Base-by-base conservation (phyloP, 1,140 invertebrate species). In the Conus betulinus region DNA sequence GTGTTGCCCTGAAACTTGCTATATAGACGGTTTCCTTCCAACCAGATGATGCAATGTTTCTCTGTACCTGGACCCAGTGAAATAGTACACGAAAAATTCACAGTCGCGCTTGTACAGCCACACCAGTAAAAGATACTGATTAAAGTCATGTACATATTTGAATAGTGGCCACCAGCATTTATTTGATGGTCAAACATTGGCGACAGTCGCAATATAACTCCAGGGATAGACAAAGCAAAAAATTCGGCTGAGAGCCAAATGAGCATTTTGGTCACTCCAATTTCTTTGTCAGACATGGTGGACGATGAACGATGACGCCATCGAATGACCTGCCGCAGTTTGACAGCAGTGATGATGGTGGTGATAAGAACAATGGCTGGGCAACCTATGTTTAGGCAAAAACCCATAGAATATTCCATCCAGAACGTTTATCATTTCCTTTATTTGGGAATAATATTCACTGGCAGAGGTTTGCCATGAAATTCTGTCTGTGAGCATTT, bases 381-480 rank as follows among this genome's bases (percentile, higher is more conserved):
- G 15, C 82, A 84, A n/a, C 52, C 82, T 57, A 84, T 57, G 53
- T 51, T n/a, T 10, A 84, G 53, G n/a, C 27, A 13, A 84, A 84
- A 84, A 2, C 82, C n/a, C 82, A 53, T 84, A 84, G n/a, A 84
- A 84, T 23, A 84, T n/a, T 55, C 82, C 82, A n/a, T 84, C 82
- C 57, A 84, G 27, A 53, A 84, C 57, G 0, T 84, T n/a, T 4
- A 84, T 51, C 82, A 84, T 84, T 3, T 57, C 55, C 57, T 84
- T 84, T 13, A 60, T 84, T n/a, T 23, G 51, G 53, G 2, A 20
- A 7, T 52, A 52, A 39, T 82, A 82, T 17, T 82, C 51, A 7
- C 15, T 82, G 15, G 15, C 81, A 4, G 17, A 23, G 71, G 4
- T 20, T 17, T n/a, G 17, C 71, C 71, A 74, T 8, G 71, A 74